A percentile compares a stretch with the other conserved stretches of the same genome.
Evolutionary conservation across 2,113 vertebrate species (phyloP).

Genomic region (Oostethus manadensis): DNA sequence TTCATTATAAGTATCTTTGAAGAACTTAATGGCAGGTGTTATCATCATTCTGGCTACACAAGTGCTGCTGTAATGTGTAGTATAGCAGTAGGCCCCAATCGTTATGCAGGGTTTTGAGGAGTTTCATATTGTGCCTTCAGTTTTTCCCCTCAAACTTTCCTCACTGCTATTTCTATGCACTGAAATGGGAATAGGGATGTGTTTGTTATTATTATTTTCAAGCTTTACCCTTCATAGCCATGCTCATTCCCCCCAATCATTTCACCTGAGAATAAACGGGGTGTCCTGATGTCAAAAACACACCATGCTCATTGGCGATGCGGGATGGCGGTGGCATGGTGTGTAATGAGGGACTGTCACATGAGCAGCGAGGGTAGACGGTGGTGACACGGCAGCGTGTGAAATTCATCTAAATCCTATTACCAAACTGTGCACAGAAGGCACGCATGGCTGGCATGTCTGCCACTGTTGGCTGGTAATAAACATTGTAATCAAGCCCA

Average conservation of each 20-base stretch:
- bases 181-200: constrained; percentile 11
- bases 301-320: constrained; percentile 49
- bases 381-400: constrained; percentile 51
- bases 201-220: constrained; percentile 26
- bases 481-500: constrained; percentile 53
- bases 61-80: background rate
- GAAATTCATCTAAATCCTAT: constrained; percentile 74
- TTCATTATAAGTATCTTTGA: background rate
- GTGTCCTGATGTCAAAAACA: constrained; percentile 57
- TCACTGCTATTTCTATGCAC: background rate
- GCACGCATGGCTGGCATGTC: constrained; percentile 52
- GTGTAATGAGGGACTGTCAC: constrained; percentile 67
- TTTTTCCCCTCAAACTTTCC: constrained; percentile 7
- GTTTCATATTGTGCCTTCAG: background rate
- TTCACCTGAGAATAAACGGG: constrained; percentile 32
- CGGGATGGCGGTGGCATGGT: constrained; percentile 46
- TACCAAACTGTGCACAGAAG: constrained; percentile 57
- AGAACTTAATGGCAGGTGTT: background rate
- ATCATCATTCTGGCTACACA: background rate
- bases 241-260: constrained; percentile 28
- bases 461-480: constrained; percentile 39
- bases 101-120: background rate
- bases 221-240: constrained; percentile 1
- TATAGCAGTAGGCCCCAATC: background rate
- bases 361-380: constrained; percentile 57